Conservation (phyloP, 2,113 vertebrate species). For the Thamnaconus septentrionalis region DNA sequence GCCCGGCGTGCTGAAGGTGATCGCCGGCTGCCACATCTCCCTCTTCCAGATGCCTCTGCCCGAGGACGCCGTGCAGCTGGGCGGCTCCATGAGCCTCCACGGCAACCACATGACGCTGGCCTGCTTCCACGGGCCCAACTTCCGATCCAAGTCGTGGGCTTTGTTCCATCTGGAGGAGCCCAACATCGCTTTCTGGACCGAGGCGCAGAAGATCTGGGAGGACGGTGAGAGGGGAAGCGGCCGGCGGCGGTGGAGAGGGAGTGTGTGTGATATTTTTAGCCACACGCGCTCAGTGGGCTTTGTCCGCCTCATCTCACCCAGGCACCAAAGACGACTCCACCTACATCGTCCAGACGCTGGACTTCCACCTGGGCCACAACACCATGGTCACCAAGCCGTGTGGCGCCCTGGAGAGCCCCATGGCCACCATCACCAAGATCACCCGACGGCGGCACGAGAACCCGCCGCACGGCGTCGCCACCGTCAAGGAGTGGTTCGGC, state of each 20-base stretch:
- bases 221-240: constrained; percentile 80
- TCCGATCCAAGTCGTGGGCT: constrained; percentile 97
- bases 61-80: constrained; percentile 94
- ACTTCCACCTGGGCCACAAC: constrained; percentile 96
- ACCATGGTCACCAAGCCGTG: constrained; percentile 99
- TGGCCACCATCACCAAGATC: constrained; percentile 99
- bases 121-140: constrained; percentile 97
- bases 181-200: constrained; percentile 98
- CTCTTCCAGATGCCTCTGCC: constrained; percentile 94
- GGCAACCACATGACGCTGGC: constrained; percentile 98
- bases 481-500: constrained; percentile 97
- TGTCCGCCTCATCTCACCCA: constrained; percentile 51
- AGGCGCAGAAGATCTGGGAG: constrained; percentile 98
- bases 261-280: no score
- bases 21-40: constrained; percentile 96
- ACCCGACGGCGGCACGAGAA: constrained; percentile 94
- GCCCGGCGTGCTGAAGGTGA: constrained; percentile 92
- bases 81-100: constrained; percentile 96
- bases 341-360: constrained; percentile 94
- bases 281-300: background rate
- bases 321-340: constrained; percentile 94
- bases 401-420: constrained; percentile 94
- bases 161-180: constrained; percentile 97
- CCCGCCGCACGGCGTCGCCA: constrained; percentile 94
- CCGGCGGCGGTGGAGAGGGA: background rate